Base-by-base conservation (phyloP, 2,113 vertebrate species). In the Dipodomys ordii region DNA sequence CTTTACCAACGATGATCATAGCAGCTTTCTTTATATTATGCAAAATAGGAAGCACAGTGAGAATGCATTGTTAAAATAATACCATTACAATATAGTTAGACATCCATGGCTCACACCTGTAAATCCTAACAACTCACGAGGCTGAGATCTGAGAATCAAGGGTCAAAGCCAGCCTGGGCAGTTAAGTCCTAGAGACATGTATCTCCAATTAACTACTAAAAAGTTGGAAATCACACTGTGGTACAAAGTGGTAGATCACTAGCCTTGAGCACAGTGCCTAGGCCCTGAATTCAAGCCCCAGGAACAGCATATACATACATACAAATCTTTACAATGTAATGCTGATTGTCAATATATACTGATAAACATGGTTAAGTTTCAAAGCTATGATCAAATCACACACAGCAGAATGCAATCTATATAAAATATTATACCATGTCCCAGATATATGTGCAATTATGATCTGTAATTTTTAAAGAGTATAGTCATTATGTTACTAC, bases 321-420 rank as follows among this genome's bases (percentile, higher is more conserved):
- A 49, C 11, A 57, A 57, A 57, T 18, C 53, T 15, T 57, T 57
- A 57, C 53, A 57, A 16, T 57, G 53, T 57, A 57, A 18, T 13
- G 19, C 25, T 79, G 1, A 64, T 86, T 44, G 86, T 77, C 49
- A 76, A 3, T 18, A 68, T 57, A 87, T 32, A 73, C 49, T 76
- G 15, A 81, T 68, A 20, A 83, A 83, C 35, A 57, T 46, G 27
- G 65, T 67, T 90, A 28, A 76, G 90, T 94, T 92, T 80, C 67
- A 92, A 92, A 87, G 72, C 39, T 8, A 65, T 65, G 2, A n/a
- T 69, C 10, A 81, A 88, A 64, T 7, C 88, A 89, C 23, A 86
- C 9, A 77, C 57, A 44, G 46, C 92, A 92, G 22, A 60, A 78
- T 74, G 74, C 71, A 28, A 80, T 80, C 32, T 87, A 20, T 85